phyloP scores from a whole-genome alignment of 2,113 vertebrate species.

The Podilymbus podiceps region DNA sequence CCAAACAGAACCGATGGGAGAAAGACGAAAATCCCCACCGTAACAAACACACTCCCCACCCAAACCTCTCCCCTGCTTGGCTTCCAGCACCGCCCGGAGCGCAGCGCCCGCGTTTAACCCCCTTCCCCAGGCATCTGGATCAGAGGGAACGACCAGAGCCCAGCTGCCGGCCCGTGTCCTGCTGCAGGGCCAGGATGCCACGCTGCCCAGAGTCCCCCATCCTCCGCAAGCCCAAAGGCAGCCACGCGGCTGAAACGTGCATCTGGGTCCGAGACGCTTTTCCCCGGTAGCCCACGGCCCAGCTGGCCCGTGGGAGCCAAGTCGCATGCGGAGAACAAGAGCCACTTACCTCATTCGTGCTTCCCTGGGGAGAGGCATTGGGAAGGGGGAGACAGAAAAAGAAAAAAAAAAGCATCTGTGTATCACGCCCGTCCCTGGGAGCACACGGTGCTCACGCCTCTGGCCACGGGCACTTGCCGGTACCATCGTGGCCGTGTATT shows the following conservation, averaged over 20 bases:
- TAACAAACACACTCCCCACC: neutral
- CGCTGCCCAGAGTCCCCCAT: neutral
- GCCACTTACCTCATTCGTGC: slow-evolving; percentile 94
- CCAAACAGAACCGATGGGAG: neutral
- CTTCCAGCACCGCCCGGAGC: neutral
- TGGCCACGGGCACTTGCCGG: neutral
- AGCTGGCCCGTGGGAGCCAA: accelerated
- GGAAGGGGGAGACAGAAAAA: slow-evolving; percentile 17
- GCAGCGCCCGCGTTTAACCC: accelerated
- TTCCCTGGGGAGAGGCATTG: slow-evolving; percentile 85
- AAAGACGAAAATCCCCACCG: accelerated
- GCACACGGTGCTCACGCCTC: neutral
- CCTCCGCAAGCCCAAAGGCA: neutral
- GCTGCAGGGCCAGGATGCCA: neutral
- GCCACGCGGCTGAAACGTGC: accelerated
- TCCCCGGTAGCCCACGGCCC: neutral
- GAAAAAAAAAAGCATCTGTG: slow-evolving; percentile 33
- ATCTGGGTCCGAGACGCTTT: accelerated
- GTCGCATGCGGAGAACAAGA: neutral
- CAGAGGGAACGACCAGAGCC: neutral
- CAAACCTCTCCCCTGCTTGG: neutral
- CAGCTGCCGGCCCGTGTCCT: accelerated
- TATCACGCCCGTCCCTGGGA: neutral
- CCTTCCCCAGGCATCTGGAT: neutral
- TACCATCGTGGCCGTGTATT: accelerated